These are phyloP conservation scores for Ornithoptera priamus DNA, from an alignment of 2,888 invertebrate genomes.

Conservation along the genomic window DNA sequence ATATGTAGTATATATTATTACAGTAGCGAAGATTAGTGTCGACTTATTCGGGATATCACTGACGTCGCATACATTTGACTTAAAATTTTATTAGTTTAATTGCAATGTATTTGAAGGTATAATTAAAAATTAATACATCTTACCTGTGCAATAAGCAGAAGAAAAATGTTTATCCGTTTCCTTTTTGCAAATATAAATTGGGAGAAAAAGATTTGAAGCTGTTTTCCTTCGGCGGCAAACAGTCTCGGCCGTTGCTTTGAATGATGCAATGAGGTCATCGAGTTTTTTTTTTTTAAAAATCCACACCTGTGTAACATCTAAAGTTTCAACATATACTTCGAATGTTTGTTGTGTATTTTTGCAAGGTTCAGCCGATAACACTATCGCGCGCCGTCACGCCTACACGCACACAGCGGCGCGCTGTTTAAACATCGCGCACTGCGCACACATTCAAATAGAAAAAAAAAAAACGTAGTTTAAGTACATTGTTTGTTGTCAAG, in stretches of 20 bases:
- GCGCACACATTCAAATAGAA: conserved; percentile 39
- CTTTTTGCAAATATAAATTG: not conserved
- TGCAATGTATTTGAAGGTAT: too few species aligned
- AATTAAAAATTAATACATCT: too few species aligned
- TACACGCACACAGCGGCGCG: conserved; percentile 54
- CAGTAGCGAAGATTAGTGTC: too few species aligned
- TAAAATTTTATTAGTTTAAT: too few species aligned
- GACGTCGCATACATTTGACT: too few species aligned
- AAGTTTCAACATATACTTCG: conserved; percentile 43
- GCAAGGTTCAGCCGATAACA: conserved; percentile 73
- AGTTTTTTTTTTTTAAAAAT: conserved; percentile 14
- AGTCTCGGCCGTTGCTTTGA: conserved; percentile 7
- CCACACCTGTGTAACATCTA: conserved; percentile 44
- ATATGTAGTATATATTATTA: too few species aligned
- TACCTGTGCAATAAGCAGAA: too few species aligned
- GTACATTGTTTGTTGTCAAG: conserved; percentile 58
- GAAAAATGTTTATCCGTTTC: too few species aligned
- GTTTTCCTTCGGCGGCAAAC: conserved; percentile 10
- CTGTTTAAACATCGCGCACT: conserved; percentile 33
- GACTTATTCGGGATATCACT: too few species aligned
- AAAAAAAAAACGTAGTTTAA: conserved; percentile 31
- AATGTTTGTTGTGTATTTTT: conserved; percentile 77
- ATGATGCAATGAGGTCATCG: conserved; percentile 27
- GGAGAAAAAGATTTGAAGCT: conserved; percentile 1
- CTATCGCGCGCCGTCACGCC: conserved; percentile 70